phyloP scores from a whole-genome alignment of 2,113 vertebrate species.

The Bothrops jararaca region DNA sequence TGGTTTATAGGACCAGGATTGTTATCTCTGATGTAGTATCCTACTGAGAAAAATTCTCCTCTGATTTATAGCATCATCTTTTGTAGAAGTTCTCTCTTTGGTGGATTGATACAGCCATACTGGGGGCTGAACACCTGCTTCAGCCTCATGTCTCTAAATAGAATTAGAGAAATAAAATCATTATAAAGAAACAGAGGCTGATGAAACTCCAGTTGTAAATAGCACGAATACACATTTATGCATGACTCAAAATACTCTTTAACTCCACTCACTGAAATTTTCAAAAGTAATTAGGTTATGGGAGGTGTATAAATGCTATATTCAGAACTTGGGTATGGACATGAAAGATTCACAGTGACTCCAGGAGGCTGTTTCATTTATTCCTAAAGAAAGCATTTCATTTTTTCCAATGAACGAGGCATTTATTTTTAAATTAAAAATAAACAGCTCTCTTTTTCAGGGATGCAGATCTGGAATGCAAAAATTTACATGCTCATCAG shows the following conservation, averaged over 20 bases:
- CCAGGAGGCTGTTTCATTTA: constrained; percentile 47
- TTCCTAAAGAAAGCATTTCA: constrained; percentile 54
- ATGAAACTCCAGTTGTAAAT: constrained; percentile 2
- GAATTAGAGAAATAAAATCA: not conserved
- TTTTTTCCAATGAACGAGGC: constrained; percentile 54
- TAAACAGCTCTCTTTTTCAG: constrained; percentile 42
- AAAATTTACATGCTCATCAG: not conserved
- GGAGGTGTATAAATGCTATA: constrained; percentile 57
- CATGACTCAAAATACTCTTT: constrained; percentile 32
- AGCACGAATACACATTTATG: constrained; percentile 22
- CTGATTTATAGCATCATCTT: not conserved
- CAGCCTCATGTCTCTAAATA: not conserved
- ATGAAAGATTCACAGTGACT: constrained; percentile 59
- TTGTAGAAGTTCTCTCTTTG: not conserved
- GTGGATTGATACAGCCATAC: not conserved
- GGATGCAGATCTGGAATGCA: not conserved
- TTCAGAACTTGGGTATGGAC: constrained; percentile 40
- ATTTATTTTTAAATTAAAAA: constrained; percentile 58
- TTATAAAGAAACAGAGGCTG: not conserved
- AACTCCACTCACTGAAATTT: constrained; percentile 40
- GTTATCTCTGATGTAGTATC: not conserved
- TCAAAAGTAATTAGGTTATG: constrained; percentile 51
- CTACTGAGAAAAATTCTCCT: not conserved
- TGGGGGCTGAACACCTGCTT: not conserved
- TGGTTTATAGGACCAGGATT: not conserved